These are phyloP conservation scores for Coilia nasus DNA, from an alignment of 2,797 vertebrate species.

Conservation along the genomic window DNA sequence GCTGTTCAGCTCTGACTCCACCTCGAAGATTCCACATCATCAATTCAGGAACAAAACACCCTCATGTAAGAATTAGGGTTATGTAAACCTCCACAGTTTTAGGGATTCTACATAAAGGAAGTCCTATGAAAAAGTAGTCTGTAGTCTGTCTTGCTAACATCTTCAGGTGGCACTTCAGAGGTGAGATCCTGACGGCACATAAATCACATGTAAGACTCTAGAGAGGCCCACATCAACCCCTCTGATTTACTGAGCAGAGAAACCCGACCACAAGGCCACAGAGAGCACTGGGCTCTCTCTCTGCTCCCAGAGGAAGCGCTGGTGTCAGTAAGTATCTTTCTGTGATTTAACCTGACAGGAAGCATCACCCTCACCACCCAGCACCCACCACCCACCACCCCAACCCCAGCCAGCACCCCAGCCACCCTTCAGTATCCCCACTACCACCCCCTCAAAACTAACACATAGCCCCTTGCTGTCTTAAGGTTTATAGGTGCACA, in stretches of 20 bases:
- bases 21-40: background rate
- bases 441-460: no score
- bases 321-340: conserved; percentile 31
- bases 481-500: no score
- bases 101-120: background rate
- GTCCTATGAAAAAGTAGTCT: background rate
- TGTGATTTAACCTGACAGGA: conserved; percentile 21
- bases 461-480: no score
- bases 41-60: background rate
- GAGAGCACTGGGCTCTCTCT: background rate
- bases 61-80: background rate
- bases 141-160: background rate
- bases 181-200: background rate
- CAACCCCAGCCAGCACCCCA: no score
- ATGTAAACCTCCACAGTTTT: background rate
- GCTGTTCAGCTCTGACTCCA: background rate
- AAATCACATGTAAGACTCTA: background rate
- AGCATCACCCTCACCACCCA: conserved; percentile 11
- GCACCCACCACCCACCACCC: background rate
- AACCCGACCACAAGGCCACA: background rate
- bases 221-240: background rate
- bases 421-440: no score
- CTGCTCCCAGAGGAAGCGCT: conserved; percentile 22
- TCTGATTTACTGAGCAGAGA: conserved; percentile 3
- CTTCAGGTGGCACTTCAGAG: conserved; percentile 13